phyloP scores from a whole-genome alignment of 1,140 invertebrate genomes.

The Bicyclus anynana region DNA sequence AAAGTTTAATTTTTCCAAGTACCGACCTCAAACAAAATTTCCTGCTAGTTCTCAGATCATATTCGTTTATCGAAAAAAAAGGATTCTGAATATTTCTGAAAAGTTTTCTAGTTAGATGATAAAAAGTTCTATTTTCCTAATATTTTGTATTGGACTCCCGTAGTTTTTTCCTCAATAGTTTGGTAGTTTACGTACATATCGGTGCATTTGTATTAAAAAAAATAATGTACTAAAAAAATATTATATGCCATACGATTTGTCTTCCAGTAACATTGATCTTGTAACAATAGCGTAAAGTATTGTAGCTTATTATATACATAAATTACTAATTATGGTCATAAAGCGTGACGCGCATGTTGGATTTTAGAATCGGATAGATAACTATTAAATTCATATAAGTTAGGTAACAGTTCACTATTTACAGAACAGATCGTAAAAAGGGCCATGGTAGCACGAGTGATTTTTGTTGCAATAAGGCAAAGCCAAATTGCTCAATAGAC shows the following conservation, averaged over 20 bases:
- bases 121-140: slow-evolving; percentile 71
- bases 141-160: slow-evolving; percentile 63
- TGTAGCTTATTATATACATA: slow-evolving; percentile 66
- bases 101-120: slow-evolving; percentile 56
- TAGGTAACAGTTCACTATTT: too few relatives aligned
- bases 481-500: too few relatives aligned
- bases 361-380: background rate
- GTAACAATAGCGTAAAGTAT: slow-evolving; percentile 72
- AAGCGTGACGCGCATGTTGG: background rate
- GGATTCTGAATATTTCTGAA: slow-evolving; percentile 51
- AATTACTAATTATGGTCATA: slow-evolving; percentile 30
- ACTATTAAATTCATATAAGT: too few relatives aligned
- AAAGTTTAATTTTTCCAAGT: background rate
- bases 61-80: slow-evolving; percentile 27
- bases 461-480: too few relatives aligned
- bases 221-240: slow-evolving; percentile 67
- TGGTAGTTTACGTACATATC: slow-evolving; percentile 57
- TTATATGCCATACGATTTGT: slow-evolving; percentile 75
- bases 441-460: too few relatives aligned
- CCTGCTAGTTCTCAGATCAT: background rate
- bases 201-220: slow-evolving; percentile 69
- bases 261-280: slow-evolving; percentile 75
- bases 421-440: too few relatives aligned
- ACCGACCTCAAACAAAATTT: background rate
- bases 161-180: slow-evolving; percentile 66